Evolutionary conservation across 2,797 vertebrate species (phyloP).

Genomic region (Phalanger gymnotis): DNA sequence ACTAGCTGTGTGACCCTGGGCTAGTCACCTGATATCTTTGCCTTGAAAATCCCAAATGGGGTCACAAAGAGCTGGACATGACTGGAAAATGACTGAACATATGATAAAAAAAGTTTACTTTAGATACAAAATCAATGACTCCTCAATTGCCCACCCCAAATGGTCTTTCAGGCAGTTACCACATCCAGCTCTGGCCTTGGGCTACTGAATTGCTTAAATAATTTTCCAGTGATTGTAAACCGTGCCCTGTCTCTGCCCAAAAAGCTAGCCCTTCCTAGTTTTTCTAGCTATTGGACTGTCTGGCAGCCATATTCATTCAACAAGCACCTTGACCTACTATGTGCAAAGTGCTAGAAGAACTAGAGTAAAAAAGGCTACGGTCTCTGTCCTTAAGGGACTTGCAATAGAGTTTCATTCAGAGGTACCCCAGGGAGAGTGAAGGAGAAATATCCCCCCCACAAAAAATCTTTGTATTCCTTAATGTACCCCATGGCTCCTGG

Average conservation of each 20-base stretch:
- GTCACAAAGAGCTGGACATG: not conserved
- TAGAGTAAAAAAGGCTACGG: not conserved
- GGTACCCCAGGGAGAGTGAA: not conserved
- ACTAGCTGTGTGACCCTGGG: not conserved
- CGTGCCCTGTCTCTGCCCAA: not conserved
- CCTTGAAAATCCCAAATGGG: not conserved
- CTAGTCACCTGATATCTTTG: not conserved
- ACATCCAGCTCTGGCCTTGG: not conserved
- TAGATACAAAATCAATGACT: not conserved
- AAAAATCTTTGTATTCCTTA: not conserved
- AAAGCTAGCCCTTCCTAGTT: not conserved
- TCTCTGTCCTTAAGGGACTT: not conserved
- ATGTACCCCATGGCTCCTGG: not conserved
- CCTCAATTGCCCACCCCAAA: not conserved
- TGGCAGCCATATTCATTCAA: not conserved
- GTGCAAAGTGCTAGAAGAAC: not conserved
- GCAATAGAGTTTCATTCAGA: not conserved
- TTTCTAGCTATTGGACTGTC: not conserved
- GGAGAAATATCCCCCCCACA: too few species aligned
- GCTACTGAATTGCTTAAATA: not conserved
- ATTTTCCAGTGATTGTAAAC: not conserved
- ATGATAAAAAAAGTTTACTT: not conserved
- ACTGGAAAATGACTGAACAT: not conserved
- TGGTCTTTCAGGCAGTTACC: not conserved
- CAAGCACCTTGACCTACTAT: not conserved